A percentile compares a stretch with the other conserved stretches of the same genome.
Conservation (phyloP, 2,113 vertebrate genomes). For the Octodon degus region DNA sequence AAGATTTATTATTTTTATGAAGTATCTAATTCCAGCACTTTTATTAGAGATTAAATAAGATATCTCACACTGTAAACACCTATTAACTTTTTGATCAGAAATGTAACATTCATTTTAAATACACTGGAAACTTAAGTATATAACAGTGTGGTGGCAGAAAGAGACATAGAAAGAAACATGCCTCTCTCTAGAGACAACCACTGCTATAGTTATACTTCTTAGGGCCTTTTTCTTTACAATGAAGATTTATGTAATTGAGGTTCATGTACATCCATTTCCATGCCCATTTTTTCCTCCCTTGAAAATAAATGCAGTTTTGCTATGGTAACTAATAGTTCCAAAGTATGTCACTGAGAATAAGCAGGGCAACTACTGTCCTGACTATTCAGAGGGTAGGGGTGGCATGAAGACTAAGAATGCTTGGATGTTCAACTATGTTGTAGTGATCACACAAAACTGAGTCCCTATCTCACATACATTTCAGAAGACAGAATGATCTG, state of each 20-base stretch:
- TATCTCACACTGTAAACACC: background rate
- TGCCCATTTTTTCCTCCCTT: background rate
- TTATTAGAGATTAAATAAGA: conserved; percentile 29
- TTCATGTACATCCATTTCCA: background rate
- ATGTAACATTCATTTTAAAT: background rate
- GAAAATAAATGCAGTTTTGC: background rate
- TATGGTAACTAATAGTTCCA: background rate
- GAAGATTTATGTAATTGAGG: background rate
- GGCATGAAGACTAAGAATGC: background rate
- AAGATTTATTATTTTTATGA: conserved; percentile 36
- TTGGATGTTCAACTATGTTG: background rate
- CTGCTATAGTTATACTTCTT: background rate
- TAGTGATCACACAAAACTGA: background rate
- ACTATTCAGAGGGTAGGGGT: background rate
- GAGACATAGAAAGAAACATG: background rate
- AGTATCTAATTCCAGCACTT: background rate
- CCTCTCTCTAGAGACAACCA: background rate
- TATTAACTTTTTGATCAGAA: conserved; percentile 8
- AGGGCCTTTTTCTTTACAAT: background rate
- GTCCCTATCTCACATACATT: background rate
- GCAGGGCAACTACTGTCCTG: background rate
- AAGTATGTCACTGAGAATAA: accelerated
- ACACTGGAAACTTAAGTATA: background rate
- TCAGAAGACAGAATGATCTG: background rate
- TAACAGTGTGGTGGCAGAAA: background rate